phyloP scores from a whole-genome alignment of 1,140 invertebrate genomes.

The Brachionus sp. region DNA sequence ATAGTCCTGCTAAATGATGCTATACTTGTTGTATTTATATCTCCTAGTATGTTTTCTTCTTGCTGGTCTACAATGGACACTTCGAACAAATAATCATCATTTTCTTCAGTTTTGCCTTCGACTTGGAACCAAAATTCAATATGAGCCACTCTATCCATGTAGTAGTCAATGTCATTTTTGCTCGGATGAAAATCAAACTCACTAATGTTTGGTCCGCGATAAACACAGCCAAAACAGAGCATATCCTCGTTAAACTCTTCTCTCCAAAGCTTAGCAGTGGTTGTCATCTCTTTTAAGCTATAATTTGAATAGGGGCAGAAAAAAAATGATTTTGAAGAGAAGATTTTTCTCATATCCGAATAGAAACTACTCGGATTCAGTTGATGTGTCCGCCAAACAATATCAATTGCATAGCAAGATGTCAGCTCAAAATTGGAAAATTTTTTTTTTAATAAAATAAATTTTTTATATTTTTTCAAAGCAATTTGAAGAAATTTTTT shows the following conservation, averaged over 20 bases:
- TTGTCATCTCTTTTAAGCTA: background rate
- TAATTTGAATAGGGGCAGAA: background rate
- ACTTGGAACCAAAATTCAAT: background rate
- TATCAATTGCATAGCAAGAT: slow-evolving; percentile 62
- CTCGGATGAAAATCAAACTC: background rate
- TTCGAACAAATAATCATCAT: background rate
- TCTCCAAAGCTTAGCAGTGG: background rate
- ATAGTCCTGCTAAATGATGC: background rate
- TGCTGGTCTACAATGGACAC: background rate
- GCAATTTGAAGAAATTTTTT: slow-evolving; percentile 57
- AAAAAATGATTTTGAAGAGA: slow-evolving; percentile 46
- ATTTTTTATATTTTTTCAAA: slow-evolving; percentile 60
- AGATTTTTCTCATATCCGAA: slow-evolving; percentile 56
- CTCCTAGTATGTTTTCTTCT: background rate
- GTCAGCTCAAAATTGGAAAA: slow-evolving; percentile 59
- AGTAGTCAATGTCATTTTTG: background rate
- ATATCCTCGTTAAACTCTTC: background rate
- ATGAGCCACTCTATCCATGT: background rate
- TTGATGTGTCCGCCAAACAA: slow-evolving; percentile 62
- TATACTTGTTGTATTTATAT: background rate
- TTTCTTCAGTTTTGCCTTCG: background rate
- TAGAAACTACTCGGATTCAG: slow-evolving; percentile 58
- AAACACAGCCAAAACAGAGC: background rate
- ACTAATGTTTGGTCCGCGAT: background rate
- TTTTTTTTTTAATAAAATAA: slow-evolving; percentile 47